Base-by-base conservation (phyloP, 2,113 vertebrate genomes). In the Siniperca chuatsi region DNA sequence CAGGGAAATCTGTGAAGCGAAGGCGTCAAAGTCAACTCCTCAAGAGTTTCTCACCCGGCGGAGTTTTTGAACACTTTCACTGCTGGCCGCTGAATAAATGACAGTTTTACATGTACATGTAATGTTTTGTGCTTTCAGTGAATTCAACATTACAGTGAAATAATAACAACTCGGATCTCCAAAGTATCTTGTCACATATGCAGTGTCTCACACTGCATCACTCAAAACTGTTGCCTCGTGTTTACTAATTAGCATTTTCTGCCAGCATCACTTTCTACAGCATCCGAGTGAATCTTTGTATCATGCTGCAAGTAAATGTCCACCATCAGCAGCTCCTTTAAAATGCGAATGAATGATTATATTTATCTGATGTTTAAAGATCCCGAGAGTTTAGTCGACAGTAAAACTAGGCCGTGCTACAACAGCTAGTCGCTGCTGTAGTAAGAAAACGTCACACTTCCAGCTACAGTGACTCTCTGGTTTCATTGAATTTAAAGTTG, bases 201-300 rank as follows among this genome's bases (percentile, higher is more conserved):
- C 4, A 5, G 4, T 21, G n/a, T 61, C 42, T 54, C 42, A 2
- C 54, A 33, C 68, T 73, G 52, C 57, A 23, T 57, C 46, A 25
- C 35, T 18, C 12, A 40, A 67, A 84, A 68, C 80, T 67, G 78
- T 80, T 81, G 84, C 88, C 68, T 86, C 37, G 0, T 81, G 81
- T 74, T 89, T 83, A 73, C 57, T 57, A 13, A 83, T 69, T 58
- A 72, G 46, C 40, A 13, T 71, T 37, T 82, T 68, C 60, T 76
- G 78, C 46, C 71, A 48, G 72, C 80, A 61, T 89, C 84, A 58
- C 16, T 54, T 87, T 78, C 61, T 40, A 15, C 66, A 44, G 58
- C 25, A 33, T 61, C 73, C 71, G 3, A 58, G 18, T 18, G 16
- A 37, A 5, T 62, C 44, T 69, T 29, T 52, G 52, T 54, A 9